Evolutionary conservation across 1,140 invertebrate species (phyloP), one percentile per base, ranked within the genome.

Genomic region (Drosophila yakuba): DNA sequence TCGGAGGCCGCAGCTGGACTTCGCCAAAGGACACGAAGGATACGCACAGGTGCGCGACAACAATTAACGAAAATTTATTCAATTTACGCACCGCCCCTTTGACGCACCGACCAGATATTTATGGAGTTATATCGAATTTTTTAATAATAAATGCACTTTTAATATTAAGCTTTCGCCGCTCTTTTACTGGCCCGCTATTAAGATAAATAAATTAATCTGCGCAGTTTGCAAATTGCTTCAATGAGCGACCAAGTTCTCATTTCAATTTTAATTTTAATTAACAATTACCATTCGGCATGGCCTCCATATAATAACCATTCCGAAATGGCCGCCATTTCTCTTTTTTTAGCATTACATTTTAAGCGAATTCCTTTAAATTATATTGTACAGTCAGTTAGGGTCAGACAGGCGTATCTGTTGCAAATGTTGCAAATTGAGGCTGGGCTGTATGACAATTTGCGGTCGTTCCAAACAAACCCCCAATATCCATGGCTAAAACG

Each of bases 61-160:
- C 84, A 88, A 88, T 88, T 88, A 88, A 84, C 84, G 76, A 83
- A 83, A 78, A 88, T 88, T 84, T 84, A 88, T 88, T 88, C 79
- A 88, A 89, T 89, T 83, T 88, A 62, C 45, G 71, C 52, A 83
- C 32, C 48, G 48, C 57, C 51, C 51, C 52, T 36, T 15, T 39
- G 38, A 14, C 35, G 12, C 39, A 32, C 10, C 44, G 41, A 48
- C 45, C 64, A 17, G 28, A 45, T 28, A 59, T 59, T 59, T 59
- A 72, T 72, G 41, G 23, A 72, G 68, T 72, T 73, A 56, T 76
- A 39, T 47, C 52, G 75, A 50, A 45, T 79, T 79, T 88, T 88
- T 57, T 74, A 84, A 84, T 74, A 78, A 74, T 89, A 80, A 77
- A 84, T 84, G 60, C 64, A 63, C 51, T 57, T 71, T 69, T 41